phyloP scores from a whole-genome alignment of 2,113 vertebrate species.

The Brachyistius frenatus region DNA sequence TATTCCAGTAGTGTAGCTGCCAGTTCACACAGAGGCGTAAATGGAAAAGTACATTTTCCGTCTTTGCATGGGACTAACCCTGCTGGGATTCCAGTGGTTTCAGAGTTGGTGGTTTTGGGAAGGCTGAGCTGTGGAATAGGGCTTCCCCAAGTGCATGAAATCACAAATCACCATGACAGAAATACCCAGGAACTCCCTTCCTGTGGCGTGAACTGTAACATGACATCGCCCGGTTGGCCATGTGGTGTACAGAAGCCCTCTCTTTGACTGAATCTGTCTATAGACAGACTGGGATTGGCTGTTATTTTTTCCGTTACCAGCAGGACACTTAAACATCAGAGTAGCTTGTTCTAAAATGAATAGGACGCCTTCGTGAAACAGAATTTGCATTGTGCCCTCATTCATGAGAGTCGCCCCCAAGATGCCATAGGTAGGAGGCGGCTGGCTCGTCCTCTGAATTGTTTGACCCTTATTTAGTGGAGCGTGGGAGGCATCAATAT shows the following conservation, averaged over 20 bases:
- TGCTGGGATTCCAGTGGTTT: slow-evolving; percentile 59
- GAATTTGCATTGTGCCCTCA: slow-evolving; percentile 16
- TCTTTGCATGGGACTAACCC: slow-evolving; percentile 32
- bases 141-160: slow-evolving; percentile 59
- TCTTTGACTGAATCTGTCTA: slow-evolving; percentile 41
- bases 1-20: slow-evolving; percentile 23
- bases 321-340: background rate
- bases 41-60: slow-evolving; percentile 62
- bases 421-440: background rate
- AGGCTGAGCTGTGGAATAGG: slow-evolving; percentile 60
- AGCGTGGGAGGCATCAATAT: slow-evolving; percentile 34
- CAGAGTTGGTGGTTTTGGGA: slow-evolving; percentile 35
- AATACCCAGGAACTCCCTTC: slow-evolving; percentile 66
- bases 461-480: slow-evolving; percentile 28
- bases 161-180: slow-evolving; percentile 62
- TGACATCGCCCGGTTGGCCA: slow-evolving; percentile 8
- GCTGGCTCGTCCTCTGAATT: slow-evolving; percentile 39
- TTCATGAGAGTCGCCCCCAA: background rate
- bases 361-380: slow-evolving; percentile 9
- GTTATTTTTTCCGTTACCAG: slow-evolving; percentile 35
- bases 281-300: slow-evolving; percentile 9
- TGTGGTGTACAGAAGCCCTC: slow-evolving; percentile 31
- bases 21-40: slow-evolving; percentile 23
- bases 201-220: slow-evolving; percentile 32
- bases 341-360: background rate